phyloP scores from a whole-genome alignment of 64 coral and sea anemone species.

The Stichodactyla mertensii region DNA sequence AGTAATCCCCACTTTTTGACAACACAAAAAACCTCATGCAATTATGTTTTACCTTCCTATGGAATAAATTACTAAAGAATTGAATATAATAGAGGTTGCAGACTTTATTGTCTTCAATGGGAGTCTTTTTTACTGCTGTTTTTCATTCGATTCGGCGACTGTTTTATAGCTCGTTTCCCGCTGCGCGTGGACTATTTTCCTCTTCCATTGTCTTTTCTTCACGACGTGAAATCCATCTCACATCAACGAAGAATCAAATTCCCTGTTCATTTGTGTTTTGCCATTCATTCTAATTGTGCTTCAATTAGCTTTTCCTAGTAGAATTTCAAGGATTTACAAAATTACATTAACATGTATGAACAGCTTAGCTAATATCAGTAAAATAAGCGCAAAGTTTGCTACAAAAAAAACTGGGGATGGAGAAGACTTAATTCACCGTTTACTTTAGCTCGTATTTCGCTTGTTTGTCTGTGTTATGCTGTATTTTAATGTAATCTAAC shows the following conservation, averaged over 20 bases:
- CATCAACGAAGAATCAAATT: neutral
- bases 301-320: neutral
- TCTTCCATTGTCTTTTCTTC: neutral
- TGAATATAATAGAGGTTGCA: neutral
- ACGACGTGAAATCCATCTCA: neutral
- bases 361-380: neutral
- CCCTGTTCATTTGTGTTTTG: neutral
- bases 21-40: neutral
- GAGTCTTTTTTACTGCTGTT: neutral
- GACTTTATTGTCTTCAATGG: neutral
- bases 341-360: neutral
- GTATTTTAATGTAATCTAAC: neutral
- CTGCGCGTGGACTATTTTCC: neutral
- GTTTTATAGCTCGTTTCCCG: neutral
- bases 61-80: neutral
- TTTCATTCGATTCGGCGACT: neutral
- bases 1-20: neutral
- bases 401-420: neutral
- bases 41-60: neutral
- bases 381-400: neutral
- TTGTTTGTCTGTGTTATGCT: neutral
- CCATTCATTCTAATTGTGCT: neutral
- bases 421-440: neutral
- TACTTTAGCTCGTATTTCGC: neutral
- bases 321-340: neutral